Evolutionary conservation across 2,888 invertebrate species (phyloP).

Genomic region (Uropetala carovei): DNA sequence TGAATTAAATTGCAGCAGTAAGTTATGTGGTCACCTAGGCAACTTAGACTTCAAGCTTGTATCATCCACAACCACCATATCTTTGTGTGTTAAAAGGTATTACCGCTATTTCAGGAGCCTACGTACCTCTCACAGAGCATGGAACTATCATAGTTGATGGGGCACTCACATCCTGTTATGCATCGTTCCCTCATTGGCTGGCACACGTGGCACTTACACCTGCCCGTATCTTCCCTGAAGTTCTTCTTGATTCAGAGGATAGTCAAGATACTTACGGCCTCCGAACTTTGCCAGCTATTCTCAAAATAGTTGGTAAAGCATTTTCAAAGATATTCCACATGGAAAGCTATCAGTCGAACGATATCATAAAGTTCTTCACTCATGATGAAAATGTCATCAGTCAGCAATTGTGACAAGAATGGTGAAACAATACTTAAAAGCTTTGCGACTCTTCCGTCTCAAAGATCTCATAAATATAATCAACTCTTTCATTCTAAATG

Average conservation of each 20-base stretch:
- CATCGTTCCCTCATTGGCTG: conserved; percentile 46
- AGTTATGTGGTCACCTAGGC: too few relatives aligned
- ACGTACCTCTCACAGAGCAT: conserved; percentile 35
- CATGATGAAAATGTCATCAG: neutral
- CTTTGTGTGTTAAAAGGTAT: too few relatives aligned
- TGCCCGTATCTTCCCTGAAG: conserved; percentile 23
- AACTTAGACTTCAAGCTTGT: too few relatives aligned
- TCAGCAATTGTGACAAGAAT: neutral
- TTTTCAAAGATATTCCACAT: neutral
- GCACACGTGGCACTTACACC: neutral
- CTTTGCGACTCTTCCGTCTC: neutral
- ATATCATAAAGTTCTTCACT: neutral
- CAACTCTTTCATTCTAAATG: too few relatives aligned
- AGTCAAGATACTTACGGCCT: conserved; percentile 34
- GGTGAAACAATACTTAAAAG: neutral
- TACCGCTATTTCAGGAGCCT: neutral
- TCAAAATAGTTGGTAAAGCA: conserved; percentile 42
- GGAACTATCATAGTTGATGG: conserved; percentile 36
- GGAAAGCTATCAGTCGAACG: neutral
- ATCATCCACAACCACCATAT: too few relatives aligned
- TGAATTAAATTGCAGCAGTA: too few relatives aligned
- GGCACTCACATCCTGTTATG: conserved; percentile 31
- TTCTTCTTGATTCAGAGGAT: conserved; percentile 47
- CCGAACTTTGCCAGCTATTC: conserved; percentile 41
- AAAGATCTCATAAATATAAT: too few relatives aligned